phyloP scores from a whole-genome alignment of 2,113 vertebrate species.

The Hyperoodon ampullatus region DNA sequence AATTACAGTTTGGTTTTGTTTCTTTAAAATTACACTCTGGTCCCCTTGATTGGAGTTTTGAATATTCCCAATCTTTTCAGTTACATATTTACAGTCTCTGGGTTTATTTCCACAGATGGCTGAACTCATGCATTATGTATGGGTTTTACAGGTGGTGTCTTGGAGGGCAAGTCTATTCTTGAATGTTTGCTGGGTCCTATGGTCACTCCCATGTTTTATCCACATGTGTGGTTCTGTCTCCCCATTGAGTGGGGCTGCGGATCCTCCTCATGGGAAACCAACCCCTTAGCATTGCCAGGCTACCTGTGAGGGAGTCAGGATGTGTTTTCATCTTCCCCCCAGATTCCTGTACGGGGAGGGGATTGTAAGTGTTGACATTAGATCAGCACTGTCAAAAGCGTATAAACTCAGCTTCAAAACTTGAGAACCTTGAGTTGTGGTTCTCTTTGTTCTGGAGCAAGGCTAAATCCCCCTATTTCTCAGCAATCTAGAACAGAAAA shows the following conservation, averaged over 20 bases:
- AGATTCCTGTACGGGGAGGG: background rate
- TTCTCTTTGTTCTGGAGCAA: background rate
- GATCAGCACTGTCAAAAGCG: background rate
- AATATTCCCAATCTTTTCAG: constrained; percentile 33
- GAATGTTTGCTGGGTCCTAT: background rate
- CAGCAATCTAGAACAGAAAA: background rate
- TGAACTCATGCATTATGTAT: constrained; percentile 20
- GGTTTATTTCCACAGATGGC: constrained; percentile 63
- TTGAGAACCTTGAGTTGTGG: background rate
- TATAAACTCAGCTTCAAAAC: background rate
- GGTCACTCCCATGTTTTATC: background rate
- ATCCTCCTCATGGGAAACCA: background rate
- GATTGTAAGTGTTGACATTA: background rate
- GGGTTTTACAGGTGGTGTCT: background rate
- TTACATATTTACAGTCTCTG: background rate
- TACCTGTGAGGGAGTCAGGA: background rate
- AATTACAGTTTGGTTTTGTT: constrained; percentile 59
- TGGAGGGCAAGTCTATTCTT: background rate
- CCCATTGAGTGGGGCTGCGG: background rate
- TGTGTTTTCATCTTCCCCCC: background rate
- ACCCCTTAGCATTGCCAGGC: background rate
- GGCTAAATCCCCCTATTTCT: background rate
- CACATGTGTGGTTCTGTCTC: background rate
- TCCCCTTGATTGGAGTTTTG: constrained; percentile 58
- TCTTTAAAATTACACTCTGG: constrained; percentile 58